phyloP scores from a whole-genome alignment of 1,140 invertebrate genomes.

The Ephestia elutella region DNA sequence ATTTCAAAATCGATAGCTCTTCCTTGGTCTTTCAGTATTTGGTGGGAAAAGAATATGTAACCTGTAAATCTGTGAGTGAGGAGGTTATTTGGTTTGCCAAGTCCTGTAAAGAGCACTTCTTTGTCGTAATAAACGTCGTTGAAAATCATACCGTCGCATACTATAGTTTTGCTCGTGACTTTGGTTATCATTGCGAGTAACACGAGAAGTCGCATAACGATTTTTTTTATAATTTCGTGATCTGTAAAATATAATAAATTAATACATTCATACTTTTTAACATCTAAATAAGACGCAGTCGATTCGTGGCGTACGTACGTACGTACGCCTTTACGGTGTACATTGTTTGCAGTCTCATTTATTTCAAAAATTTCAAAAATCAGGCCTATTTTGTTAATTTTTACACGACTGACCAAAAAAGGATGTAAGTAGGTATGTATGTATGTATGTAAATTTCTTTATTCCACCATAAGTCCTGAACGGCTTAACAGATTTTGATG shows the following conservation, averaged over 20 bases:
- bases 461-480: too few species aligned
- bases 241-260: background rate
- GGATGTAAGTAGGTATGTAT: too few species aligned
- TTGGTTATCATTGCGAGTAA: background rate
- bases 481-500: too few species aligned
- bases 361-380: too few species aligned
- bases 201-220: background rate
- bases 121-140: constrained; percentile 51
- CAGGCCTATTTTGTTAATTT: too few species aligned
- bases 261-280: too few species aligned
- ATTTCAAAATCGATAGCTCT: constrained; percentile 48
- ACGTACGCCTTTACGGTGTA: too few species aligned
- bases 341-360: too few species aligned
- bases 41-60: constrained; percentile 53
- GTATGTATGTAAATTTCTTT: too few species aligned
- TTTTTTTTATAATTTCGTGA: background rate
- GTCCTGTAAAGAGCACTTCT: constrained; percentile 31
- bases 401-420: too few species aligned
- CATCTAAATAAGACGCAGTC: too few species aligned
- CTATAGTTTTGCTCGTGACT: constrained; percentile 12
- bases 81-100: constrained; percentile 47
- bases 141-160: constrained; percentile 48
- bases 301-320: too few species aligned
- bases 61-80: constrained; percentile 49
- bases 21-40: constrained; percentile 27